Percentiles rank a stretch among this genome's conserved stretches.
phyloP scores from a whole-genome alignment of 2,113 vertebrate species.

The Glaucidium brasilianum region DNA sequence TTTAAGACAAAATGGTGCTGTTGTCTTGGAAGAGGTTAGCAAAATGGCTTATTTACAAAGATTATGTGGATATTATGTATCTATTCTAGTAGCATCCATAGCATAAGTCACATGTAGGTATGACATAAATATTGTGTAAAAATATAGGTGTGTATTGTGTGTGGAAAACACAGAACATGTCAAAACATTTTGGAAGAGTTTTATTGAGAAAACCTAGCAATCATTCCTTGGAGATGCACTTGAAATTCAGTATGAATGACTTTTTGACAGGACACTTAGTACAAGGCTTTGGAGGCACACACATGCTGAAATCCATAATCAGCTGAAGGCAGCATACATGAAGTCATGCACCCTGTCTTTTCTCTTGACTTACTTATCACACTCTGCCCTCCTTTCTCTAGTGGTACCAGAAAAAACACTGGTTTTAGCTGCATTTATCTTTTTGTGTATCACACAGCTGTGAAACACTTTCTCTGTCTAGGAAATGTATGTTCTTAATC shows the following conservation, averaged over 20 bases:
- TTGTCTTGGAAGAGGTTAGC: background rate
- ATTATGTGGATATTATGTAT: background rate
- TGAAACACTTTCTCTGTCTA: background rate
- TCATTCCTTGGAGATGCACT: background rate
- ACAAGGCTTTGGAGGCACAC: background rate
- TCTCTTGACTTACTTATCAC: background rate
- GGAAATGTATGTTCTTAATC: background rate
- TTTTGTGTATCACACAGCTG: background rate
- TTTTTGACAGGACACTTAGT: background rate
- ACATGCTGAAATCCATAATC: background rate
- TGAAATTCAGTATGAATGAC: background rate
- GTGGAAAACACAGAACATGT: background rate
- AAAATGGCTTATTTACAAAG: background rate
- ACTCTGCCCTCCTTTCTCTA: background rate
- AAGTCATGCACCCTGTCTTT: background rate
- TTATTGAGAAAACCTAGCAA: background rate
- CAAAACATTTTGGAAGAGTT: background rate
- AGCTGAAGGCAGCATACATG: background rate
- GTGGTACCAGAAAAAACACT: background rate
- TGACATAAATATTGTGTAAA: background rate
- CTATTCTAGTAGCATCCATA: background rate
- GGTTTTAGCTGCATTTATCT: background rate
- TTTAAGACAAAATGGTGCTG: background rate
- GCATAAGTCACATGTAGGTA: background rate
- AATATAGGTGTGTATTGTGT: background rate